These are phyloP conservation scores for Peucedramus taeniatus DNA, from an alignment of 2,113 vertebrate genomes.

Conservation along the genomic window DNA sequence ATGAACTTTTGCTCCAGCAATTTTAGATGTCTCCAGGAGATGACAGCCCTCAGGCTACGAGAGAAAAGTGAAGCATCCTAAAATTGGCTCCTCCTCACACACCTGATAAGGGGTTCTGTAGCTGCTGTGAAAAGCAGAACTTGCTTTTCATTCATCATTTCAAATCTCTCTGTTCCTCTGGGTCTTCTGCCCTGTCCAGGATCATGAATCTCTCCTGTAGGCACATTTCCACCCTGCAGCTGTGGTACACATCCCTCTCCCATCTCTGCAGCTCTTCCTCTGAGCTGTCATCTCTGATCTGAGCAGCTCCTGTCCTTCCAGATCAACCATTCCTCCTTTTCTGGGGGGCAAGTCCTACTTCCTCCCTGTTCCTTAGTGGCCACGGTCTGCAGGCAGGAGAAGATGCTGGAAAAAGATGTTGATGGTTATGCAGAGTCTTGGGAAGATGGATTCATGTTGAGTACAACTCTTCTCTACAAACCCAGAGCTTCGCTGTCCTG, in stretches of 20 bases:
- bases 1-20: background rate
- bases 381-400: background rate
- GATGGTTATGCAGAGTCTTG: background rate
- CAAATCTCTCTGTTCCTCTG: background rate
- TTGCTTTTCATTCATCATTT: background rate
- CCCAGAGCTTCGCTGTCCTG: background rate
- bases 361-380: background rate
- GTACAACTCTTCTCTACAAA: background rate
- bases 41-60: background rate
- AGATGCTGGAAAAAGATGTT: background rate
- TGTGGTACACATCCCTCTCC: background rate
- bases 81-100: background rate
- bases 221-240: background rate
- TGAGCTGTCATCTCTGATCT: background rate
- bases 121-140: background rate
- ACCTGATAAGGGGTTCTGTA: background rate
- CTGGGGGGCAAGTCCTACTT: background rate
- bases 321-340: background rate
- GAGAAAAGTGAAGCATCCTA: background rate
- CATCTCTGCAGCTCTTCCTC: background rate
- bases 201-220: background rate
- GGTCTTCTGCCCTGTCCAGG: background rate
- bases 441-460: background rate
- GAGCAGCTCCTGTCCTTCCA: background rate
- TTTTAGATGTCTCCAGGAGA: background rate